Evolutionary conservation across 2,888 invertebrate species (phyloP), one percentile per base, ranked within the genome.

Genomic region (Stenodema calcarata): DNA sequence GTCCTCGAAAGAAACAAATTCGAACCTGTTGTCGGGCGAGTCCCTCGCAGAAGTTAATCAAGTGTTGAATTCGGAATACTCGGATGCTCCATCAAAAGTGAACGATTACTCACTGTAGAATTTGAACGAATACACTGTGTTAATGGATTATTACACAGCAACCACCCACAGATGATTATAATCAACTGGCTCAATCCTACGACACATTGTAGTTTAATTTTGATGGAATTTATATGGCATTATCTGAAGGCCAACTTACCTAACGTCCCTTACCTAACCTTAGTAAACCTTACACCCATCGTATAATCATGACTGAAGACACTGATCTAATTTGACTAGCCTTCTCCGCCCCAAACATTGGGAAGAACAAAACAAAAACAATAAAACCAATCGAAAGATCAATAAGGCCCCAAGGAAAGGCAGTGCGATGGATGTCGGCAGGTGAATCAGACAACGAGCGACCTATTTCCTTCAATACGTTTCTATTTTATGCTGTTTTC

Each of bases 401-500:
- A 47, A 80, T 80, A 80, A 28, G n/a, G 2, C 54, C 23, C 16
- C 30, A 30, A 76, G n/a, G 80, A 27, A 6, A 4, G 80, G 44
- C n/a, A 50, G 16, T 41, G 35, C 30, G 35, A 35, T 42, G 41
- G 76, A 80, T 27, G 80, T 27, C 50, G 50, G 50, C 80, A 50
- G 80, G 80, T 54, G 80, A 80, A 80, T 27, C 80, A 80, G 80
- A 80, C 50, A 42, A 78, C 50, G 76, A 76, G 4, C 80, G 82
- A 82, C 82, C 82, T 82, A 82, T 82, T 82, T 82, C 69, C 42
- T 42, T 30, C 30, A 80, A 50, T 70, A 69, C 82, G 47, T 69
- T 82, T 82, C 70, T 82, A 82, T 69, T 82, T 62, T 54, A 80
- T 80, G 44, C 79, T 79, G 44, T 79, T 79, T 79, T 79, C 79